Conservation (phyloP, 1,140 invertebrate genomes). For the Drosophila trapezifrons region DNA sequence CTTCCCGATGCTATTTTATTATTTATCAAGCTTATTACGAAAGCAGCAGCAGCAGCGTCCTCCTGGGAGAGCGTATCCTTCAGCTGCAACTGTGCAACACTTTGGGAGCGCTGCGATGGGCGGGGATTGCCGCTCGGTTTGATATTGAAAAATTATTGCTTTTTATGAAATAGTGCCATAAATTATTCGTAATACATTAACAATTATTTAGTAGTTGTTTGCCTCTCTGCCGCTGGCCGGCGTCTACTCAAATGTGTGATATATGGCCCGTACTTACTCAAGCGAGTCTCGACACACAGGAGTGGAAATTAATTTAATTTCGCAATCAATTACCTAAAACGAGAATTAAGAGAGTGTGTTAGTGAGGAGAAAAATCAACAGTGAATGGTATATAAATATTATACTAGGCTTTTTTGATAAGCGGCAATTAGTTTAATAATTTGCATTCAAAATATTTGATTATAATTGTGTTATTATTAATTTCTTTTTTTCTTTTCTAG, state of each 20-base stretch:
- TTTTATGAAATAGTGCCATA: conserved; percentile 82
- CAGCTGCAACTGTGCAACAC: conserved; percentile 72
- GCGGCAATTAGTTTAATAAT: not conserved
- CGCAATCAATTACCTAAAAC: conserved; percentile 76
- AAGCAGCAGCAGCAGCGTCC: conserved; percentile 67
- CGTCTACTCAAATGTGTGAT: conserved; percentile 74
- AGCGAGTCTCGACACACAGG: conserved; percentile 43
- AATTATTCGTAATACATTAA: conserved; percentile 83
- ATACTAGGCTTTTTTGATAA: not conserved
- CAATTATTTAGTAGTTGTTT: conserved; percentile 82
- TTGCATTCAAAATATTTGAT: not conserved
- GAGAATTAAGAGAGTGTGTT: conserved; percentile 33
- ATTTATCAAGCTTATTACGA: conserved; percentile 81
- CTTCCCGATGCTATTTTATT: conserved; percentile 68
- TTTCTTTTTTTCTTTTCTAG: too few species aligned
- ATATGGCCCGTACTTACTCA: conserved; percentile 75
- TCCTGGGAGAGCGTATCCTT: conserved; percentile 40
- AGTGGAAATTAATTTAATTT: conserved; percentile 69
- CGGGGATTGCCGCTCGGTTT: conserved; percentile 72
- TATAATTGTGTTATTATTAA: not conserved
- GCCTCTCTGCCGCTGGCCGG: conserved; percentile 34
- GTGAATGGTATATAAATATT: not conserved
- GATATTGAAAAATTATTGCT: conserved; percentile 83
- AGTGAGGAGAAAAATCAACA: conserved; percentile 13
- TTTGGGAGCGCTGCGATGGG: conserved; percentile 17